Percentiles rank a stretch among this genome's conserved stretches.
Conservation (phyloP, 2,113 vertebrate species). For the Hystrix cristata region DNA sequence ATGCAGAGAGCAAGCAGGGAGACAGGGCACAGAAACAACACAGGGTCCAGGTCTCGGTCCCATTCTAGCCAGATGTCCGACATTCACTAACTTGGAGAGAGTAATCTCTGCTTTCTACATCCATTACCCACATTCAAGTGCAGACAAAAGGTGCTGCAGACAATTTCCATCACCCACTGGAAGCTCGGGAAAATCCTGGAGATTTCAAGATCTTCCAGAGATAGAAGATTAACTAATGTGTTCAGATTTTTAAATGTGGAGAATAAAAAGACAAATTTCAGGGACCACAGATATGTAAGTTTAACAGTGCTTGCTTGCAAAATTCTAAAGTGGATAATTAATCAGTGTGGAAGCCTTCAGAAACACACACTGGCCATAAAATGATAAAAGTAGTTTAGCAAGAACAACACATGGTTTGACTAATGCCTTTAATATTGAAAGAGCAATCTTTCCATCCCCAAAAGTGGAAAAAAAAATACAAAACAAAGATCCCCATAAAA, state of each 20-base stretch:
- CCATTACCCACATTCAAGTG: background rate
- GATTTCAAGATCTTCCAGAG: background rate
- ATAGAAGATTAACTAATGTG: background rate
- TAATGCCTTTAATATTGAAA: background rate
- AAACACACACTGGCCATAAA: background rate
- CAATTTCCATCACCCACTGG: background rate
- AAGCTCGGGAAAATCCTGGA: background rate
- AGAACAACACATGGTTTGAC: background rate
- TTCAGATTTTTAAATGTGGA: background rate
- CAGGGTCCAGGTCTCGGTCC: background rate
- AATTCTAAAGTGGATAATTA: slow-evolving; percentile 66
- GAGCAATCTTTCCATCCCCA: background rate
- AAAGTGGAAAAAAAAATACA: background rate
- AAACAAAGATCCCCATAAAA: slow-evolving; percentile 4
- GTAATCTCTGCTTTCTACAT: background rate
- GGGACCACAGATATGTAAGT: background rate
- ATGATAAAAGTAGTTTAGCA: background rate
- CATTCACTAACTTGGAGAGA: background rate
- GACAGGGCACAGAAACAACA: background rate
- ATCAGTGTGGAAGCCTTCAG: slow-evolving; percentile 9
- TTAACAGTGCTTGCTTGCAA: slow-evolving; percentile 39
- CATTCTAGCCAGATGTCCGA: background rate
- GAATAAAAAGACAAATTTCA: background rate
- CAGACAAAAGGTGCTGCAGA: background rate
- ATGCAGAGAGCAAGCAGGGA: background rate